These are phyloP conservation scores for Gallinago stenura DNA, from an alignment of 2,797 vertebrate species.

Conservation along the genomic window DNA sequence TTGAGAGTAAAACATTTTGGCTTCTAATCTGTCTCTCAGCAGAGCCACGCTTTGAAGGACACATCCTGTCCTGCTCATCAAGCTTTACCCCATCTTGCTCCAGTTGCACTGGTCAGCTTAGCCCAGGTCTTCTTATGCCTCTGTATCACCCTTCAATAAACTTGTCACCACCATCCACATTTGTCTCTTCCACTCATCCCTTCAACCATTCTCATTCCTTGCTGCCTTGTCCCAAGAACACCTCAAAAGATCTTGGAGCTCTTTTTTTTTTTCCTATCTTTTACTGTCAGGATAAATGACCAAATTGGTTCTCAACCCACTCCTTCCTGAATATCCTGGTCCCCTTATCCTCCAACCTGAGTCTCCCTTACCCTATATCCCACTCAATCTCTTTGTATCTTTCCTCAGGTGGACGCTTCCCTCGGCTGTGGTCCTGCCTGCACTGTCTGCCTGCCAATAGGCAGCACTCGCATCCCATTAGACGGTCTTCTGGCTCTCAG, in stretches of 20 bases:
- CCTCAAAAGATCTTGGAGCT: background rate
- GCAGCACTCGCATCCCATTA: accelerated
- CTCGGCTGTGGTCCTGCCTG: background rate
- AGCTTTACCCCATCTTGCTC: background rate
- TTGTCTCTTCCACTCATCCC: background rate
- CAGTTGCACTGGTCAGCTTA: background rate
- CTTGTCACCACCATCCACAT: accelerated
- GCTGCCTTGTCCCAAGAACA: background rate
- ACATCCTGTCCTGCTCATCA: background rate
- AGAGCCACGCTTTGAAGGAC: background rate
- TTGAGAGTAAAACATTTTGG: background rate
- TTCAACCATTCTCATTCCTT: background rate
- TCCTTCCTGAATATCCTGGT: background rate
- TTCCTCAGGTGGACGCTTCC: background rate
- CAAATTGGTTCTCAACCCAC: background rate
- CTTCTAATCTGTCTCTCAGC: background rate
- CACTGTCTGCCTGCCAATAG: background rate
- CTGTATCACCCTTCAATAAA: background rate
- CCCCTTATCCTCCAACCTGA: accelerated
- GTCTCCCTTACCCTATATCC: background rate
- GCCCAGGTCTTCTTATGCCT: background rate
- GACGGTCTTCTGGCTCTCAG: background rate
- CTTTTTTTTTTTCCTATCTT: background rate
- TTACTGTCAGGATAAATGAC: background rate
- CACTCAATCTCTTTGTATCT: background rate